Conservation (phyloP, 2,888 invertebrate genomes). For the Ormia ochracea region DNA sequence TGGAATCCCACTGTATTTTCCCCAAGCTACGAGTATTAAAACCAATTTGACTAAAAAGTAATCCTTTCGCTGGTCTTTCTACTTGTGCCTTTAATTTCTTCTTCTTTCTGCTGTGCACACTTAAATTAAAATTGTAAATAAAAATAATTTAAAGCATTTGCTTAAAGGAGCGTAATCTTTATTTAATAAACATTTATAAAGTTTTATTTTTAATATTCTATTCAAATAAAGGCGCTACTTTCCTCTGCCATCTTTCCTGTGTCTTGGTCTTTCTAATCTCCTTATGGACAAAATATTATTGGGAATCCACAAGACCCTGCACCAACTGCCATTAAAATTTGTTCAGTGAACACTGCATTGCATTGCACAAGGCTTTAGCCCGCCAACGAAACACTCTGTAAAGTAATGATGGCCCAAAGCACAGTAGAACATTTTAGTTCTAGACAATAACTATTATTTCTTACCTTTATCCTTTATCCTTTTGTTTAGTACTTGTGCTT, state of each 20-base stretch:
- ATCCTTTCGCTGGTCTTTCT: no score
- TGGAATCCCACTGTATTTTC: no score
- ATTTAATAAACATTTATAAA: no score
- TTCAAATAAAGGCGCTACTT: no score
- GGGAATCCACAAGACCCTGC: not conserved
- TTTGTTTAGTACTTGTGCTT: not conserved
- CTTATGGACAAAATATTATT: not conserved
- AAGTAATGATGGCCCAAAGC: not conserved
- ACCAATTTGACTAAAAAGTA: no score
- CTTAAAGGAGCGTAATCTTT: no score
- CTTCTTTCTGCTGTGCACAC: no score
- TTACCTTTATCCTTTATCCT: not conserved
- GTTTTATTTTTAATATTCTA: no score
- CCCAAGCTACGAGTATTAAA: no score
- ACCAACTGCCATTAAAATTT: slow-evolving; percentile 24
- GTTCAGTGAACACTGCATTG: slow-evolving; percentile 40
- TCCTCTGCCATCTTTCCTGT: slow-evolving; percentile 40
- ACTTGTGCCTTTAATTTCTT: no score
- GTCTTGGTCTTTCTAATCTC: not conserved
- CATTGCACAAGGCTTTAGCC: not conserved
- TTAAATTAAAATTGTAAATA: no score
- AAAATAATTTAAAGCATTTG: no score
- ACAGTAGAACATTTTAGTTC: not conserved
- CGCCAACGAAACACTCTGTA: not conserved
- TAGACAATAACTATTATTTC: not conserved